Evolutionary conservation across 37 sponge, comb jelly and placozoan genomes (phyloP).

Genomic region (Aphrocallistes beatrix): DNA sequence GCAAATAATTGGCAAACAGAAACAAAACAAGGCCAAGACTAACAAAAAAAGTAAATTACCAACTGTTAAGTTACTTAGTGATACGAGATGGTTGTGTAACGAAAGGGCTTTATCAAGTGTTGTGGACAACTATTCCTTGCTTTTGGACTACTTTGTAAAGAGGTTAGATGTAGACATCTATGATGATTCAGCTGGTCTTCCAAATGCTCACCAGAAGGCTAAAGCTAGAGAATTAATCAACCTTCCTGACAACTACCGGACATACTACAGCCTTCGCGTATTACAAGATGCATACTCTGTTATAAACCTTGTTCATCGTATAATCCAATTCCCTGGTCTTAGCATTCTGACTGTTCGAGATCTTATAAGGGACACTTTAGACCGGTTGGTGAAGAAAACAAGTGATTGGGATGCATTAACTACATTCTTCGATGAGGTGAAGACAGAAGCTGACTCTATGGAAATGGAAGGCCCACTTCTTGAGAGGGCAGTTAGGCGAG

Average conservation of each 20-base stretch:
- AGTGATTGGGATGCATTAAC: not conserved
- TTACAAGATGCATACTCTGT: not conserved
- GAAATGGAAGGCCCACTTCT: not conserved
- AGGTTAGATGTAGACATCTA: not conserved
- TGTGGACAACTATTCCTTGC: not conserved
- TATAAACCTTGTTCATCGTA: not conserved
- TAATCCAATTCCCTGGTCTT: not conserved
- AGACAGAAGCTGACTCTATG: not conserved
- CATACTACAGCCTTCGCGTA: constrained; percentile 8
- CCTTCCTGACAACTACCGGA: not conserved
- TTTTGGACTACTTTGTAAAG: not conserved
- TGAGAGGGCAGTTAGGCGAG: not conserved
- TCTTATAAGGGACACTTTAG: not conserved
- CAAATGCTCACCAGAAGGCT: not conserved
- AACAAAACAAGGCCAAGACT: not conserved
- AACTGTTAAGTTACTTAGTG: not conserved
- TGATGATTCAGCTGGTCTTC: not conserved
- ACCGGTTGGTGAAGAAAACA: not conserved
- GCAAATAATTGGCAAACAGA: not conserved
- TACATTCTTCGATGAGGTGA: not conserved
- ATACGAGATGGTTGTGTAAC: constrained; percentile 16
- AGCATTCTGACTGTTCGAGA: not conserved
- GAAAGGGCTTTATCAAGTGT: not conserved
- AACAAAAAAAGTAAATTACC: not conserved
- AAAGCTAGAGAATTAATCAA: constrained; percentile 9